Conservation (phyloP, 1,140 invertebrate genomes). For the Dendrolimus punctatus region DNA sequence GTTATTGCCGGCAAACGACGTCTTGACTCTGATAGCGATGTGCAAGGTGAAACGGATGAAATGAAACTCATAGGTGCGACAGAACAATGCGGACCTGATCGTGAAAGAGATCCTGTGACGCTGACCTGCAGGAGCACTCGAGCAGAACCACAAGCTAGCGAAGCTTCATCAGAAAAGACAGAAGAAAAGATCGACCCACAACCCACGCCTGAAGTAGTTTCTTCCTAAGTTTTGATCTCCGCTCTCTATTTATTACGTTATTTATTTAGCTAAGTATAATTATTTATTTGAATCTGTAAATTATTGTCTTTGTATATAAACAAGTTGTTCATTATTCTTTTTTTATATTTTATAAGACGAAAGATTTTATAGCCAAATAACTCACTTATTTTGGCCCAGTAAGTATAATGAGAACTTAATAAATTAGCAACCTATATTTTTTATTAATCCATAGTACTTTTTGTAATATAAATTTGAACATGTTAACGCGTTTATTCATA, state of each 20-base stretch:
- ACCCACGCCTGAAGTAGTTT: slow-evolving; percentile 35
- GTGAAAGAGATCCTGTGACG: slow-evolving; percentile 69
- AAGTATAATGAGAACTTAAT: too few relatives aligned
- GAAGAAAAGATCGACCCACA: slow-evolving; percentile 9
- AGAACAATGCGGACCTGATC: slow-evolving; percentile 76
- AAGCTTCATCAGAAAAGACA: slow-evolving; percentile 9
- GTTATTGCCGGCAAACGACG: slow-evolving; percentile 44
- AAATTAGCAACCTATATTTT: too few relatives aligned
- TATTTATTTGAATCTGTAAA: too few relatives aligned
- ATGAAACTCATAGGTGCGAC: slow-evolving; percentile 72
- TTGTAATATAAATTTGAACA: too few relatives aligned
- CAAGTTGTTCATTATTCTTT: too few relatives aligned
- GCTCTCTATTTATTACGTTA: not conserved
- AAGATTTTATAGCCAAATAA: too few relatives aligned
- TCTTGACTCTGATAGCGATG: slow-evolving; percentile 23
- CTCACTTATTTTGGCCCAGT: too few relatives aligned
- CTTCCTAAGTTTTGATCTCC: slow-evolving; percentile 29
- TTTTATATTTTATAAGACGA: too few relatives aligned
- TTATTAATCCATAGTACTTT: too few relatives aligned
- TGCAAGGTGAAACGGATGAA: slow-evolving; percentile 28
- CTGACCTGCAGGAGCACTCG: slow-evolving; percentile 33
- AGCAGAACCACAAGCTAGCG: slow-evolving; percentile 7
- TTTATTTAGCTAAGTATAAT: too few relatives aligned
- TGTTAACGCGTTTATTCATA: too few relatives aligned
- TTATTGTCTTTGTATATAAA: too few relatives aligned